These are phyloP conservation scores for Drosophila teissieri DNA, from an alignment of 1,140 invertebrate genomes.

Conservation along the genomic window DNA sequence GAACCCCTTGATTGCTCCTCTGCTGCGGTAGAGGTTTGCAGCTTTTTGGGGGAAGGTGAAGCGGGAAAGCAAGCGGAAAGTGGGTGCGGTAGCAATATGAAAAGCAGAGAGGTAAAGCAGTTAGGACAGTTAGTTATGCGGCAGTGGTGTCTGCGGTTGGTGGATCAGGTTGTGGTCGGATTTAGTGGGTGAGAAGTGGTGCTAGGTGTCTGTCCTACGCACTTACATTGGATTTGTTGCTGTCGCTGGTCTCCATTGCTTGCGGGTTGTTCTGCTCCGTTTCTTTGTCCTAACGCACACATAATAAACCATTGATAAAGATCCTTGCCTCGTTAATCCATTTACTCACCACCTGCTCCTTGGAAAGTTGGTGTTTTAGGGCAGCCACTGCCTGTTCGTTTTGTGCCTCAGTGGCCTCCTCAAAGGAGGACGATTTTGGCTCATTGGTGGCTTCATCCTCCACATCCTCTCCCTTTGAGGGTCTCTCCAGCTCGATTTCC, in stretches of 20 bases:
- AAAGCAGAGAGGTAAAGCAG: slow-evolving; percentile 60
- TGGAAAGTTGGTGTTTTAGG: slow-evolving; percentile 52
- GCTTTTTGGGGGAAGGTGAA: slow-evolving; percentile 41
- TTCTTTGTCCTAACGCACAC: slow-evolving; percentile 38
- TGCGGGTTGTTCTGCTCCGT: slow-evolving; percentile 33
- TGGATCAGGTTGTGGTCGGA: not conserved
- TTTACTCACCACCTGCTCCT: slow-evolving; percentile 65
- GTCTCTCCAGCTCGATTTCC: slow-evolving; percentile 57
- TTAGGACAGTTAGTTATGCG: slow-evolving; percentile 42
- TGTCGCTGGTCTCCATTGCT: slow-evolving; percentile 43
- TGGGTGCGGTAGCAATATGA: slow-evolving; percentile 34
- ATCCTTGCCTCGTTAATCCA: not conserved
- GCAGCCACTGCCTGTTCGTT: slow-evolving; percentile 66
- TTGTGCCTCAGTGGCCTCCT: slow-evolving; percentile 72
- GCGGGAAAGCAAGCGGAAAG: slow-evolving; percentile 24
- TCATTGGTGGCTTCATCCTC: slow-evolving; percentile 45
- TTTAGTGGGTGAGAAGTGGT: not conserved
- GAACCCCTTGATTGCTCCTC: slow-evolving; percentile 66
- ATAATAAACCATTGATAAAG: not conserved
- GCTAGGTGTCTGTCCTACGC: slow-evolving; percentile 22
- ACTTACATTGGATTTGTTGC: slow-evolving; percentile 77
- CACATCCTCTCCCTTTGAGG: slow-evolving; percentile 47
- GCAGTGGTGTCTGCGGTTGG: not conserved
- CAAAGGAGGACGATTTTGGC: slow-evolving; percentile 69
- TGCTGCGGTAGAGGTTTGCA: slow-evolving; percentile 65